Percentiles rank a stretch among this genome's conserved stretches.
These are phyloP conservation scores for Oegoconia quadripuncta DNA, from an alignment of 2,888 invertebrate genomes.

Conservation along the genomic window DNA sequence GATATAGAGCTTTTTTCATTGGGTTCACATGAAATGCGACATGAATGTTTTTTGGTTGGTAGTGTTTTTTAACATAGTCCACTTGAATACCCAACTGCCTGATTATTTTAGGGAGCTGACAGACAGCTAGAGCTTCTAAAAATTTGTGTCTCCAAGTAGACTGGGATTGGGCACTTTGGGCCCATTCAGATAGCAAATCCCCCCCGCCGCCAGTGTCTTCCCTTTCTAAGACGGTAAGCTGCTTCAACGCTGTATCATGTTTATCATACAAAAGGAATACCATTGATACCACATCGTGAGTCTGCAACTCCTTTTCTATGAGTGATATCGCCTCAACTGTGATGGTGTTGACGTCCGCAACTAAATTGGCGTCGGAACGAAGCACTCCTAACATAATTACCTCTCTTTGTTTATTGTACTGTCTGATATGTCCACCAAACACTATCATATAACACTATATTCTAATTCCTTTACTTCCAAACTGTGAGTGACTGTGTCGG, in stretches of 20 bases:
- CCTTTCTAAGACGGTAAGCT: conserved; percentile 53
- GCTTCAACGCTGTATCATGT: conserved; percentile 61
- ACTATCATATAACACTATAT: too few relatives aligned
- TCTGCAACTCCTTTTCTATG: conserved; percentile 58
- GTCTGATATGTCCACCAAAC: too few relatives aligned
- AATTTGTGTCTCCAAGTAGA: conserved; percentile 61
- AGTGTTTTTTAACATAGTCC: conserved; percentile 40
- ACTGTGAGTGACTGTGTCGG: too few relatives aligned
- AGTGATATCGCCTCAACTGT: conserved; percentile 47
- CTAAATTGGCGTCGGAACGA: conserved; percentile 42
- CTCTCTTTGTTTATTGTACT: too few relatives aligned
- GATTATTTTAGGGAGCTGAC: conserved; percentile 53
- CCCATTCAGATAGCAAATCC: conserved; percentile 59
- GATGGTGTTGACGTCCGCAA: conserved; percentile 40
- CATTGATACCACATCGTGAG: conserved; percentile 57
- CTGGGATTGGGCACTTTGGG: conserved; percentile 42
- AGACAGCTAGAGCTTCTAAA: conserved; percentile 60
- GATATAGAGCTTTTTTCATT: conserved; percentile 57
- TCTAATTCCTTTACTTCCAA: too few relatives aligned
- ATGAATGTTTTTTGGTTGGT: conserved; percentile 40
- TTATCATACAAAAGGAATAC: conserved; percentile 65
- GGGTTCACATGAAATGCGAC: conserved; percentile 47
- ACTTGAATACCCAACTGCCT: conserved; percentile 58
- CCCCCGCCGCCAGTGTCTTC: conserved; percentile 44
- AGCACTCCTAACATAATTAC: too few relatives aligned